A percentile compares a stretch with the other conserved stretches of the same genome.
Evolutionary conservation across 2,113 vertebrate species (phyloP).

Genomic region (Myrmecophaga tridactyla): DNA sequence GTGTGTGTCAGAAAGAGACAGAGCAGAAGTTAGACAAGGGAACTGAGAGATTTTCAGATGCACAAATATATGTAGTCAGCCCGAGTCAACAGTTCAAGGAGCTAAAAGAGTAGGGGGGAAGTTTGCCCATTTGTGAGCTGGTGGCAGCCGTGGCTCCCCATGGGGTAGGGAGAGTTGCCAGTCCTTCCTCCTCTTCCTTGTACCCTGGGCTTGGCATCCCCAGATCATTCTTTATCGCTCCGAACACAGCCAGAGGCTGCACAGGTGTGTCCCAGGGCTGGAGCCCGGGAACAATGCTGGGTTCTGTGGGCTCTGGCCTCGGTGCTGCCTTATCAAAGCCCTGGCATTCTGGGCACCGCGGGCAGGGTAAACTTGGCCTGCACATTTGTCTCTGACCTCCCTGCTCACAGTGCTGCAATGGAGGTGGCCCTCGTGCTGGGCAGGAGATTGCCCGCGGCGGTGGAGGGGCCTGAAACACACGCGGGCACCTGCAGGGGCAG

Average conservation of each 20-base stretch:
- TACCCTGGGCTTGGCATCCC: not conserved
- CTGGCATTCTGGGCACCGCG: not conserved
- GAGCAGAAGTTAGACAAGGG: not conserved
- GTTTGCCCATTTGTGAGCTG: accelerated
- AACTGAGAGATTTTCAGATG: accelerated
- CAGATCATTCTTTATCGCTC: not conserved
- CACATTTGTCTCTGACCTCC: not conserved
- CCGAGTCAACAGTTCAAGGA: accelerated
- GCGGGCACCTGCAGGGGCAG: not conserved
- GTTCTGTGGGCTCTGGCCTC: not conserved
- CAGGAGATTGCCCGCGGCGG: not conserved
- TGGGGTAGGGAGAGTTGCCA: not conserved
- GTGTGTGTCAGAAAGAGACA: too few species aligned
- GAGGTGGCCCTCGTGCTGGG: not conserved
- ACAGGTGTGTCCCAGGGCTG: not conserved
- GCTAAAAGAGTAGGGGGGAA: not conserved
- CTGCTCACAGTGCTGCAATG: not conserved
- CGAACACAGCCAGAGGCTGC: not conserved
- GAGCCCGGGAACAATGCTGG: not conserved
- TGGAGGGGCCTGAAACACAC: not conserved
- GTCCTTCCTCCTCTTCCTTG: not conserved
- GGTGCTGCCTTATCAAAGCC: not conserved
- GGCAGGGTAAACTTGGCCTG: not conserved
- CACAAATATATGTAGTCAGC: accelerated
- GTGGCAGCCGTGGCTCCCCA: not conserved